phyloP scores from a whole-genome alignment of 1,140 invertebrate species.

The Manduca sexta region DNA sequence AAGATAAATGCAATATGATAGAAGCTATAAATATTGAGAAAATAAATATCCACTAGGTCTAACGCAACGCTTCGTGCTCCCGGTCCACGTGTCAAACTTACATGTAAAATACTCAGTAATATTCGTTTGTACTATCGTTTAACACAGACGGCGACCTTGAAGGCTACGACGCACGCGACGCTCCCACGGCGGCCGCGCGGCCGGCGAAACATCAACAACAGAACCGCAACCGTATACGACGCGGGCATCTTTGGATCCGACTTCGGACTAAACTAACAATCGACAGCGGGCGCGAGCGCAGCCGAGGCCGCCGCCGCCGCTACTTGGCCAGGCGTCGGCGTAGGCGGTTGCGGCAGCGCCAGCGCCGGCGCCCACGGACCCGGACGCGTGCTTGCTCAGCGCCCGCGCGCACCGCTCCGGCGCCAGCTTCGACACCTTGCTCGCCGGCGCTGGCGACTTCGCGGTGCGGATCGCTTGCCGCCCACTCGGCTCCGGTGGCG shows the following conservation, averaged over 20 bases:
- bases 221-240: constrained; percentile 60
- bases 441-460: constrained; percentile 4
- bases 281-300: constrained; percentile 13
- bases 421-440: constrained; percentile 11
- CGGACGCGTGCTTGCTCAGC: constrained; percentile 40
- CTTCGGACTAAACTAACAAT: constrained; percentile 6
- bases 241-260: constrained; percentile 64
- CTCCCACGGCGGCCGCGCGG: constrained; percentile 3
- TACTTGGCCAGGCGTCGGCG: constrained; percentile 55
- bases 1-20: constrained; percentile 57
- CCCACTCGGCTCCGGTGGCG: constrained; percentile 3
- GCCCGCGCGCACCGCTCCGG: constrained; percentile 22
- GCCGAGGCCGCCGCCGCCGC: constrained; percentile 11
- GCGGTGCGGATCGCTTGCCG: constrained; percentile 9
- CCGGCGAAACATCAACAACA: constrained; percentile 6
- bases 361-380: constrained; percentile 50
- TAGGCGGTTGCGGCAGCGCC: constrained; percentile 50
- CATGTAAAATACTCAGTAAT: constrained; percentile 54
- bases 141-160: constrained; percentile 21
- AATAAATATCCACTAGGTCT: constrained; percentile 65
- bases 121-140: constrained; percentile 67
- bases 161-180: constrained; percentile 2
- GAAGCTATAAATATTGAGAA: constrained; percentile 60
- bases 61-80: constrained; percentile 52
- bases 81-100: constrained; percentile 63